Conservation (phyloP, 2,797 vertebrate genomes). For the Podarcis lilfordi region DNA sequence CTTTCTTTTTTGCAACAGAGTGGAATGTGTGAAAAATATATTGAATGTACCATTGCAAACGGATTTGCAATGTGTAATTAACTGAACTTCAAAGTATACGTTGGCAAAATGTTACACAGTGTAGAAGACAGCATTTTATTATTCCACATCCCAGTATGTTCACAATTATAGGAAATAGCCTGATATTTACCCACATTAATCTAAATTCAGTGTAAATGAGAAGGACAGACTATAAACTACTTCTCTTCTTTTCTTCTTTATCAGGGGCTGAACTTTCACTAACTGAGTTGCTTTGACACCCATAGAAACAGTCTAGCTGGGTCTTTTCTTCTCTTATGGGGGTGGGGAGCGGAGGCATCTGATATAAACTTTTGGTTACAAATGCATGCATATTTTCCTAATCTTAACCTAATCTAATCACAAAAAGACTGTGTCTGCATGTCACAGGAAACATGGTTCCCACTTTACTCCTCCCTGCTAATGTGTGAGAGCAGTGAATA, state of each 20-base stretch:
- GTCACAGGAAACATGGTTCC: background rate
- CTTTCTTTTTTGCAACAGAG: background rate
- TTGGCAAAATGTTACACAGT: background rate
- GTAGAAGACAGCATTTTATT: background rate
- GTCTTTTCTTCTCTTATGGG: too few relatives aligned
- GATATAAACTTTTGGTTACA: background rate
- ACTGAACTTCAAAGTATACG: background rate
- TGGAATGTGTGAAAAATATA: background rate
- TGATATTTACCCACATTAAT: background rate
- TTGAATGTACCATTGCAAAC: background rate
- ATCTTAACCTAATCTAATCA: background rate
- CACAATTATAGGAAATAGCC: background rate
- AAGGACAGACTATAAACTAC: background rate
- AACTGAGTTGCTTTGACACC: background rate
- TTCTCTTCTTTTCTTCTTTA: constrained; percentile 3
- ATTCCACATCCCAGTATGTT: background rate
- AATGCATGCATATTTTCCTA: background rate
- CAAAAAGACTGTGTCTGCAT: background rate
- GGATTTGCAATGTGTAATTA: constrained; percentile 8
- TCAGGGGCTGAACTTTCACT: background rate
- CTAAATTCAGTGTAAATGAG: constrained; percentile 14
- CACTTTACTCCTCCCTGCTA: too few relatives aligned
- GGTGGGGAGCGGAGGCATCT: background rate
- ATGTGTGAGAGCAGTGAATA: background rate
- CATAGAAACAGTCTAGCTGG: background rate